Percentiles rank a stretch among this genome's conserved stretches.
phyloP scores from a whole-genome alignment of 2,797 vertebrate genomes.

The Myotis pilosus region DNA sequence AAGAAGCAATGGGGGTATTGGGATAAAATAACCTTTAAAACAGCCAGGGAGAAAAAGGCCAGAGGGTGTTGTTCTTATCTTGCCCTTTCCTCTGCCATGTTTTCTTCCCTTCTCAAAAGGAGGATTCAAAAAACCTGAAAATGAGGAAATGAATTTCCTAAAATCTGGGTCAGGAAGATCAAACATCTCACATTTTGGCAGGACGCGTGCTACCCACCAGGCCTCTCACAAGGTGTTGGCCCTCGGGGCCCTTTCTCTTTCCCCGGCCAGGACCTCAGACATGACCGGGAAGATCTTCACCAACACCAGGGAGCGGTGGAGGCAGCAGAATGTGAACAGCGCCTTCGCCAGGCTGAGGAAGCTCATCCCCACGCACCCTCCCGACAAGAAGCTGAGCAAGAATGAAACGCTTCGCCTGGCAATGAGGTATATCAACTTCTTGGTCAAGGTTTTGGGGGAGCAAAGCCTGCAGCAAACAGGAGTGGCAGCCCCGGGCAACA shows the following conservation, averaged over 20 bases:
- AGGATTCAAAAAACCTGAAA: background rate
- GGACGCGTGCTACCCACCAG: background rate
- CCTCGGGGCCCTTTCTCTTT: conserved; percentile 21
- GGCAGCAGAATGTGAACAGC: conserved; percentile 97
- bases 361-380: conserved; percentile 97
- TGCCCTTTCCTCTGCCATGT: background rate
- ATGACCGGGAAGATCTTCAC: conserved; percentile 98
- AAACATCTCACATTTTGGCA: background rate
- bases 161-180: background rate
- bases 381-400: conserved; percentile 99
- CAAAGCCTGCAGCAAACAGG: conserved; percentile 88
- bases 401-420: conserved; percentile 97
- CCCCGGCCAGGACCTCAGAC: conserved; percentile 48
- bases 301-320: conserved; percentile 95
- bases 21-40: background rate
- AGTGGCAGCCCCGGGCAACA: conserved; percentile 75
- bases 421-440: conserved; percentile 98
- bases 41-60: background rate
- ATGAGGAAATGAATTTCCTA: background rate
- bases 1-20: background rate
- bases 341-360: conserved; percentile 96
- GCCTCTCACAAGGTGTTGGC: background rate
- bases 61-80: background rate
- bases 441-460: conserved; percentile 93
- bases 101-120: background rate